Conservation (phyloP, 2,797 vertebrate species). For the Urophycis tenuis region DNA sequence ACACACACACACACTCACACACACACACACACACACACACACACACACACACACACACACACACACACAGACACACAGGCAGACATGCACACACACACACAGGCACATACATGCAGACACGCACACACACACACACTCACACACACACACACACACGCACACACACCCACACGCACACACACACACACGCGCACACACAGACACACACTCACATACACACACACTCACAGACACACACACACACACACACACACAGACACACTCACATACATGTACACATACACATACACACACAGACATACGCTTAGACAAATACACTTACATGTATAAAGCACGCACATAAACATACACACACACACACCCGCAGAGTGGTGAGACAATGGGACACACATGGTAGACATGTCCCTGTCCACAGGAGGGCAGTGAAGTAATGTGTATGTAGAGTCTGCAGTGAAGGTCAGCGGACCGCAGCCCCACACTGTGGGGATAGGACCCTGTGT, state of each 20-base stretch:
- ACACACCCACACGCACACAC: constrained; percentile 2
- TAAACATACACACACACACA: constrained; percentile 8
- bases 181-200: neutral
- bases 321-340: neutral
- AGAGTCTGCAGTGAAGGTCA: constrained; percentile 26
- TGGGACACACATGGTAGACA: neutral
- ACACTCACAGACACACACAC: neutral
- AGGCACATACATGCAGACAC: no score
- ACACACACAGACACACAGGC: no score
- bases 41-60: neutral
- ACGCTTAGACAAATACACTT: neutral
- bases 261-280: neutral
- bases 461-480: neutral
- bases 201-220: neutral
- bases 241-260: neutral
- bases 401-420: neutral
- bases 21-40: neutral
- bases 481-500: constrained; percentile 14
- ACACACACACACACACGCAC: no score
- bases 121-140: no score
- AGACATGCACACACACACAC: no score
- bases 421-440: constrained; percentile 29
- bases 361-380: neutral
- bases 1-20: no score
- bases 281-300: neutral